Evolutionary conservation across 2,888 invertebrate genomes (phyloP), one percentile per base, ranked within the genome.

Genomic region (Leptura quadrifasciata): DNA sequence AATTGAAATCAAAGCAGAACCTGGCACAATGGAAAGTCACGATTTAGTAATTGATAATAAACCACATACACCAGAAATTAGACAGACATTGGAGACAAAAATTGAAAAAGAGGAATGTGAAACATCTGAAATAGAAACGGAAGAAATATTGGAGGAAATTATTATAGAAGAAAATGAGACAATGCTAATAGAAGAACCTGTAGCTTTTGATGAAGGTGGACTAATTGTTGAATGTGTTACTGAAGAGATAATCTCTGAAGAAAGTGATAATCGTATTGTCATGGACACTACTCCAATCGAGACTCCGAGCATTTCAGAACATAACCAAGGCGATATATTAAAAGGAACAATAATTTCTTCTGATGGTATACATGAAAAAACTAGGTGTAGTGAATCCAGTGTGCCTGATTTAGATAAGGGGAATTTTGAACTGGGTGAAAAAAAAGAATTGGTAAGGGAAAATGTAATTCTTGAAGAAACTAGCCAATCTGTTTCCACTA

Each of bases 191-290:
- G 77, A 77, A 79, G 83, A 81, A 52, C 76, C 76, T n/a, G 58
- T 69, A n/a, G 57, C 69, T 21, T 71, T 71, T 8, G 71, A 68
- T 31, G 61, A 72, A 60, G 74, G 78, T 39, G 83, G 82, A 64
- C 67, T 84, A 57, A 76, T 82, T 54, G 80, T 85, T 1, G 86
- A 86, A 74, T 86, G 85, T 80, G 79, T 85, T 69, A 80, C 84
- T 5, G 86, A 82, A 77, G 81, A 81, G 68, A 72, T 81, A 74
- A 71, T 79, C 52, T 60, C 76, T 17, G 68, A 58, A 47, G 71
- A 74, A 57, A 57, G 60, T 47, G 57, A 65, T 57, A 57, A 21
- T 27, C 52, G 20, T 12, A 17, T 39, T 52, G 57, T 73, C 27
- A 52, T 72, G 55, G 72, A 64, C 15, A 54, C 47, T 21, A 68